Percentiles rank a stretch among this genome's conserved stretches.
Evolutionary conservation across 1,140 invertebrate genomes (phyloP).

Genomic region (Nasonia giraulti): DNA sequence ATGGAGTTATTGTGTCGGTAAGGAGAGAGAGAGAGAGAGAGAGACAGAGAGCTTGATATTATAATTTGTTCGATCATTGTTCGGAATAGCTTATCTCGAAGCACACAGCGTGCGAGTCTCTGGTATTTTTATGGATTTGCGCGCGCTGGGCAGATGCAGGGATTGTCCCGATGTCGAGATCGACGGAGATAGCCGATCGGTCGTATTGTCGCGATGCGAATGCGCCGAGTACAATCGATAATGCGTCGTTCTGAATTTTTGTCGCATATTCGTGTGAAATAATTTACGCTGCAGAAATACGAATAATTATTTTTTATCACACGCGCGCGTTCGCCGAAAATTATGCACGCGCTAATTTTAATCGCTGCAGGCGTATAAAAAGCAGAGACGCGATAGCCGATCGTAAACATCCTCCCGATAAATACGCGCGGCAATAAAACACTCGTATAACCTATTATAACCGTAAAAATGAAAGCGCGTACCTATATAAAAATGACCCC

Average conservation of each 20-base stretch:
- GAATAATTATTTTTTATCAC: no score
- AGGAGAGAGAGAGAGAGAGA: background rate
- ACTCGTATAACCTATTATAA: background rate
- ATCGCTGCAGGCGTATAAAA: background rate
- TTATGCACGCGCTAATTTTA: background rate
- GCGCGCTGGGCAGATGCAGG: background rate
- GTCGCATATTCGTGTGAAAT: no score
- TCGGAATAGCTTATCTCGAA: constrained; percentile 4
- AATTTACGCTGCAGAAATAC: no score
- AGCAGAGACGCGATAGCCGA: background rate
- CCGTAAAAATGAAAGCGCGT: background rate
- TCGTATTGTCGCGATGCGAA: background rate
- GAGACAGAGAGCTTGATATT: background rate
- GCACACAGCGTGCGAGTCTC: background rate
- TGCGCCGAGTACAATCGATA: no score
- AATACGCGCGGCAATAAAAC: background rate
- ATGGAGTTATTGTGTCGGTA: constrained; percentile 19
- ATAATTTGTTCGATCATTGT: constrained; percentile 22
- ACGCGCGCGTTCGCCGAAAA: no score
- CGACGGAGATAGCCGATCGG: background rate
- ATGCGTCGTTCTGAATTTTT: no score
- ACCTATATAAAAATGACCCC: background rate
- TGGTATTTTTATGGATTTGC: background rate
- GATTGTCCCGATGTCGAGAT: background rate
- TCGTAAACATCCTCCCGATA: background rate